A percentile compares a stretch with the other conserved stretches of the same genome.
Evolutionary conservation across 2,113 vertebrate genomes (phyloP).

Genomic region (Syngnathus typhle): DNA sequence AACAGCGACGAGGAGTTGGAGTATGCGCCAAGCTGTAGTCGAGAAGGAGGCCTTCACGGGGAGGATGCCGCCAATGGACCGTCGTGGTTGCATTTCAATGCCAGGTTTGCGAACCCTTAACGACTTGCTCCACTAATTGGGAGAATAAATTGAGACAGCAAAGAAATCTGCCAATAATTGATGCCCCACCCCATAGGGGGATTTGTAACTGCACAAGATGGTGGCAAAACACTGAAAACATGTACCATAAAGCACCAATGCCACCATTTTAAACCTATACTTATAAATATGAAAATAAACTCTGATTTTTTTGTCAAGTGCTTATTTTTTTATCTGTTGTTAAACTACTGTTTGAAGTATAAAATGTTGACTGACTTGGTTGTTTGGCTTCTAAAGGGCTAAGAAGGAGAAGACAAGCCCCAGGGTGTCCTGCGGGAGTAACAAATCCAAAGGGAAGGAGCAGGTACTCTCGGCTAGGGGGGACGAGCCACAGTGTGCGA

Average conservation of each 20-base stretch:
- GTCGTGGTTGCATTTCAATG: constrained; percentile 7
- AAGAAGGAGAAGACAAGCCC: constrained; percentile 50
- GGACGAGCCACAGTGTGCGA: constrained; percentile 30
- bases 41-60: constrained; percentile 7
- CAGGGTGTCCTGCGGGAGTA: constrained; percentile 24
- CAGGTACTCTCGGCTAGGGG: constrained; percentile 30
- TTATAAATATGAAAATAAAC: no score
- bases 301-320: not conserved
- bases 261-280: no score
- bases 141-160: not conserved
- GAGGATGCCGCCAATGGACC: constrained; percentile 25
- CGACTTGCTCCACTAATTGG: not conserved
- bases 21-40: constrained; percentile 2
- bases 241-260: no score
- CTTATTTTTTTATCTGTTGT: not conserved
- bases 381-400: not conserved
- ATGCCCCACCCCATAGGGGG: no score
- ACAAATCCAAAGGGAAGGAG: constrained; percentile 47
- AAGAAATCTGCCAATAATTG: not conserved
- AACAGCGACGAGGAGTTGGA: constrained; percentile 14
- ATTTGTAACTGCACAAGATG: no score
- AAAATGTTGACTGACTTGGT: not conserved
- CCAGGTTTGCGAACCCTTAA: constrained; percentile 1
- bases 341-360: not conserved
- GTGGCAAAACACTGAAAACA: no score